Conservation (phyloP, 53 echinoderm and acorn worm genomes). For the Luidia sarsii region DNA sequence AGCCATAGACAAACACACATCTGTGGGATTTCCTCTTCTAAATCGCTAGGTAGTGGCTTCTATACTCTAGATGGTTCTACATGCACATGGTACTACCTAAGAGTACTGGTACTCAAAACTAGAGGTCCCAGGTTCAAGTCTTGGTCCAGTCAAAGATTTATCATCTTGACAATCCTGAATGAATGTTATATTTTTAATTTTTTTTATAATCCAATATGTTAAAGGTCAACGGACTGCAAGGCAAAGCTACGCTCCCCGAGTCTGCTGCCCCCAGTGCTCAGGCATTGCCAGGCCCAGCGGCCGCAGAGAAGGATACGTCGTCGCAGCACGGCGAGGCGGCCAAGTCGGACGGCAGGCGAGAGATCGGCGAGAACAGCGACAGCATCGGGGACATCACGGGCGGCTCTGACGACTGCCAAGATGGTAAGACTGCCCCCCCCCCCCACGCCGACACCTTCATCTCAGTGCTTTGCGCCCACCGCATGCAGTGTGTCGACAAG, state of each 20-base stretch:
- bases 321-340: slow-evolving; percentile 34
- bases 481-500: too few relatives aligned
- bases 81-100: too few relatives aligned
- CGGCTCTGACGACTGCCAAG: slow-evolving; percentile 58
- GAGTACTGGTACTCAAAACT: too few relatives aligned
- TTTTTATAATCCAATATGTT: too few relatives aligned
- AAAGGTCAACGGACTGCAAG: slow-evolving; percentile 47
- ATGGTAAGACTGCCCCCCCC: slow-evolving; percentile 6
- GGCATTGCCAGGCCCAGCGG: slow-evolving; percentile 31
- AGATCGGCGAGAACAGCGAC: slow-evolving; percentile 51
- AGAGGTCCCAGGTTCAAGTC: too few relatives aligned
- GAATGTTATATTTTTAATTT: not conserved
- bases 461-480: too few relatives aligned
- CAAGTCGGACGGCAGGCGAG: slow-evolving; percentile 35
- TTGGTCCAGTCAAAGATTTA: too few relatives aligned
- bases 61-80: too few relatives aligned
- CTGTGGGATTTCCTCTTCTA: too few relatives aligned
- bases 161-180: slow-evolving; percentile 30
- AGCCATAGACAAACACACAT: too few relatives aligned
- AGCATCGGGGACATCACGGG: slow-evolving; percentile 46
- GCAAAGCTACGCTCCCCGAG: not conserved
- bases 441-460: not conserved
- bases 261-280: slow-evolving; percentile 14
- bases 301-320: not conserved
- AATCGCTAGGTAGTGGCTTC: too few relatives aligned